Conservation (phyloP, 2,113 vertebrate genomes). For the Alethe diademata region DNA sequence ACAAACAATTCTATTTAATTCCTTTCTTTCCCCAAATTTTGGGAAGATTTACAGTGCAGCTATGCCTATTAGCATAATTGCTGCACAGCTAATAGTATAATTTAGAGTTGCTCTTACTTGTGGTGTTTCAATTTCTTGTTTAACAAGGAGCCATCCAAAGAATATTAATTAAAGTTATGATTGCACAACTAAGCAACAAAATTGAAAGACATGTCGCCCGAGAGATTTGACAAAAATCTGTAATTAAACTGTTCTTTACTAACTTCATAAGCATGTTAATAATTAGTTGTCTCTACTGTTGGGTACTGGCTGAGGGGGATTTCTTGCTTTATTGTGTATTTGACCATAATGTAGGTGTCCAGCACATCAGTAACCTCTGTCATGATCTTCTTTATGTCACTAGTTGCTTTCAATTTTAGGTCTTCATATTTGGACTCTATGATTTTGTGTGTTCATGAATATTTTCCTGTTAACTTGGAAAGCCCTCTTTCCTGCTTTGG, state of each 20-base stretch:
- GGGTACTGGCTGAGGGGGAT: background rate
- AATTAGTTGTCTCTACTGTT: background rate
- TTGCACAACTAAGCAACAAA: background rate
- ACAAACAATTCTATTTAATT: background rate
- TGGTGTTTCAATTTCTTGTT: background rate
- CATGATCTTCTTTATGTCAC: background rate
- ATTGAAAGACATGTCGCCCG: accelerated
- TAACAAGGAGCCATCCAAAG: background rate
- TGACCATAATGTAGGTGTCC: background rate
- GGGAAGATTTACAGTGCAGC: background rate
- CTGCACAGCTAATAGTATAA: background rate
- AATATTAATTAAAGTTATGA: background rate
- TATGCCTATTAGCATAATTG: background rate
- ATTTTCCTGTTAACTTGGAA: background rate
- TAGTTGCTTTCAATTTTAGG: background rate
- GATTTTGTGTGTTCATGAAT: background rate
- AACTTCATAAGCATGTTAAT: background rate
- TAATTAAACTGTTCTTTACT: background rate
- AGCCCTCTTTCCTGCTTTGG: background rate
- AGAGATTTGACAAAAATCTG: constrained; percentile 4
- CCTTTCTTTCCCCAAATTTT: background rate
- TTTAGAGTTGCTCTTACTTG: background rate
- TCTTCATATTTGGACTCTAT: accelerated
- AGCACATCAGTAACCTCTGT: background rate
- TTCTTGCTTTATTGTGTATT: background rate